Conservation (phyloP, 2,113 vertebrate species). For the Chascanopsetta lugubris region DNA sequence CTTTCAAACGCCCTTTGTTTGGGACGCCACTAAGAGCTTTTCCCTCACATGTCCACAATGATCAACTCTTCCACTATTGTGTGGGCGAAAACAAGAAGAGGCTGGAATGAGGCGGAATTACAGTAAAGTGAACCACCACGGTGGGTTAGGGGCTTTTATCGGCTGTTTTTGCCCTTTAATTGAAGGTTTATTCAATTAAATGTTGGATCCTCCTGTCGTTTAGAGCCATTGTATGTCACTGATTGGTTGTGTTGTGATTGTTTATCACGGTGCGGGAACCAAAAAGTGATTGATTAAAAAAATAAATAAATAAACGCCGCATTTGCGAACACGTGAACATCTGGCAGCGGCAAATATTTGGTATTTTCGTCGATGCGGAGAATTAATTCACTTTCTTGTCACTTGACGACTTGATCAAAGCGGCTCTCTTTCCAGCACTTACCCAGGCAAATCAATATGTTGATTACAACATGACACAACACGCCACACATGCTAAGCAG, state of each 20-base stretch:
- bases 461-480: slow-evolving; percentile 12
- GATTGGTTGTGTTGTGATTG: neutral
- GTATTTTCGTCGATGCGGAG: neutral
- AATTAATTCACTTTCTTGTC: neutral
- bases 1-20: slow-evolving; percentile 65
- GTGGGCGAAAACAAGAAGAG: slow-evolving; percentile 23
- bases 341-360: neutral
- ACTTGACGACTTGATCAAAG: neutral
- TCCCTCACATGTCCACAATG: slow-evolving; percentile 33
- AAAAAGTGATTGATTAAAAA: neutral
- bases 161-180: slow-evolving; percentile 1
- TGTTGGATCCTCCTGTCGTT: too few relatives aligned
- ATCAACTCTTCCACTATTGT: slow-evolving; percentile 33
- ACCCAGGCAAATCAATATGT: slow-evolving; percentile 13
- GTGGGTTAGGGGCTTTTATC: neutral
- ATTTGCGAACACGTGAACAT: neutral
- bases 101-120: slow-evolving; percentile 11
- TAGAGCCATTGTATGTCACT: neutral
- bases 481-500: neutral
- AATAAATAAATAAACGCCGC: slow-evolving; percentile 3
- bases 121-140: neutral
- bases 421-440: neutral
- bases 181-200: neutral
- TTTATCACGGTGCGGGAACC: neutral
- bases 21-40: slow-evolving; percentile 41